Conservation (phyloP, 2,113 vertebrate genomes). For the Malurus elegans region DNA sequence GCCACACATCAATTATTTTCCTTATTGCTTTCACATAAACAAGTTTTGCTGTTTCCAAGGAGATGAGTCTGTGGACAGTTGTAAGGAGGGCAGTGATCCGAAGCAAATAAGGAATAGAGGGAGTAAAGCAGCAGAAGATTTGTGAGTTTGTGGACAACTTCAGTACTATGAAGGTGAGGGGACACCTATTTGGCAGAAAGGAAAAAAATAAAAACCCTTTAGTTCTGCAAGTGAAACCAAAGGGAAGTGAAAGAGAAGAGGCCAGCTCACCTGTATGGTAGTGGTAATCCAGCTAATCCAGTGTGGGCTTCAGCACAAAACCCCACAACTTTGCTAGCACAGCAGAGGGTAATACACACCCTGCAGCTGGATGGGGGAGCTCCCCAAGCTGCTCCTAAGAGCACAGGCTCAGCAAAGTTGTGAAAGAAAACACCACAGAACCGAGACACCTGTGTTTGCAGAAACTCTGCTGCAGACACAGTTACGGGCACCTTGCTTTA, state of each 20-base stretch:
- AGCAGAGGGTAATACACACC: neutral
- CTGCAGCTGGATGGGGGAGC: neutral
- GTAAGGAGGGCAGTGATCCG: neutral
- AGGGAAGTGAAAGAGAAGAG: neutral
- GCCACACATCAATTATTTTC: neutral
- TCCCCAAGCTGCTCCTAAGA: neutral
- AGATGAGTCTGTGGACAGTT: neutral
- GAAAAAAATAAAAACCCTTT: neutral
- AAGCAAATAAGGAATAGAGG: neutral
- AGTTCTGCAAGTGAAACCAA: neutral
- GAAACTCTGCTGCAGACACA: neutral
- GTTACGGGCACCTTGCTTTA: neutral
- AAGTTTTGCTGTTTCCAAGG: slow-evolving; percentile 29
- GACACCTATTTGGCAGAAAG: neutral
- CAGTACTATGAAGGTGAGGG: neutral
- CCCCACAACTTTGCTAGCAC: neutral
- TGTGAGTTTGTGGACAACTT: neutral
- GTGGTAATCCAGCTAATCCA: neutral
- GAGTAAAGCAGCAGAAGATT: neutral
- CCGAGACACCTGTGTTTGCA: neutral
- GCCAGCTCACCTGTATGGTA: neutral
- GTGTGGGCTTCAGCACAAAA: neutral
- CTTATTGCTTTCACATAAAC: slow-evolving; percentile 14
- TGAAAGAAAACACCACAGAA: neutral
- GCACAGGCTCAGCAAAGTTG: neutral